These are phyloP conservation scores for Regulus satrapa DNA, from an alignment of 2,113 vertebrate species.

Conservation along the genomic window DNA sequence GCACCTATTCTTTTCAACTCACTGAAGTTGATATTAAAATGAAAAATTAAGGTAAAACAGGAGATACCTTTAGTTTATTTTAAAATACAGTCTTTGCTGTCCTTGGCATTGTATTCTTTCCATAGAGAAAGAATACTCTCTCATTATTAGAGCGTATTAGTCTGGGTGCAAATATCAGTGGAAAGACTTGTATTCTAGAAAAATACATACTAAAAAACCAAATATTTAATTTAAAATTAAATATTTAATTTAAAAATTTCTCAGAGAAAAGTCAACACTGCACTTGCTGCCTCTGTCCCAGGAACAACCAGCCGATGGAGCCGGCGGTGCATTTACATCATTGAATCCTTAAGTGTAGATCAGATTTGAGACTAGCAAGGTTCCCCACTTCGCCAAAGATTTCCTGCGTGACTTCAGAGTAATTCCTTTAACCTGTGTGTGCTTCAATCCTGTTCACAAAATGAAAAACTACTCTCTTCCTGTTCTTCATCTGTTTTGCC, in stretches of 20 bases:
- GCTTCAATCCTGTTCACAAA: background rate
- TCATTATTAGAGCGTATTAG: too few species aligned
- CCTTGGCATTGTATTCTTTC: background rate
- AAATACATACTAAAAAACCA: background rate
- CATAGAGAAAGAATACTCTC: too few species aligned
- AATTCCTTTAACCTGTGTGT: background rate
- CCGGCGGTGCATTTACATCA: background rate
- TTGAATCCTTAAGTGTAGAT: background rate
- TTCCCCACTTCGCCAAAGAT: background rate
- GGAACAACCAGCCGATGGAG: background rate
- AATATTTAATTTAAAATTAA: background rate
- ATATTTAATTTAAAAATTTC: background rate
- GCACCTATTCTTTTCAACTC: background rate
- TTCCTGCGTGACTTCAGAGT: background rate
- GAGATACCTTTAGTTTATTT: background rate
- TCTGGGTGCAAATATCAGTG: background rate
- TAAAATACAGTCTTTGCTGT: background rate
- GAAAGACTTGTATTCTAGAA: background rate
- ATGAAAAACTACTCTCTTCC: background rate
- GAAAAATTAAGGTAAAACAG: background rate
- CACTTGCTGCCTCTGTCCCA: background rate
- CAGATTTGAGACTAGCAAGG: background rate
- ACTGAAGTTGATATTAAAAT: background rate
- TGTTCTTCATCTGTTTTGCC: background rate
- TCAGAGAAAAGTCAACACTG: background rate